Base-by-base conservation (phyloP, 1,140 invertebrate species). In the Druon quercuslanigerum region DNA sequence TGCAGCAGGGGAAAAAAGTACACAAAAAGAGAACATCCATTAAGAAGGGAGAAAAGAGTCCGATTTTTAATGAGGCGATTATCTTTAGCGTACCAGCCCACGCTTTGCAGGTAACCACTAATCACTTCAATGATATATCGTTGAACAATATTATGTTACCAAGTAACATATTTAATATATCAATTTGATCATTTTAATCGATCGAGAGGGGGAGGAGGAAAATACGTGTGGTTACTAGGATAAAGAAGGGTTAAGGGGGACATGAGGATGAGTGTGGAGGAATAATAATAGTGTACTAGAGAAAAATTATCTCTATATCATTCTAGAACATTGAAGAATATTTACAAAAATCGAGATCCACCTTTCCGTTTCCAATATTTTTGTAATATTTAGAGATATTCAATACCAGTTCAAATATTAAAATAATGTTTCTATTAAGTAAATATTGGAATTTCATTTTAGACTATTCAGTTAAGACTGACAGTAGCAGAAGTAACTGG, bases 11-110 rank as follows among this genome's bases (percentile, higher is more conserved):
- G 6, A 95, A 95, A 84, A 96, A 96, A 88, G 92, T 96, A 52
- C 93, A 95, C 80, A 96, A 96, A 88, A 96, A 96, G 86, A 95
- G 94, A 76, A 96, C 95, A 2, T 94, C 94, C 4, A 92, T 94
- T 17, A 95, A 96, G 81, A 93, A 92, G 77, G 93, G 92, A 51
- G 95, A 96, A 73, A 92, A 93, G 50, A 94, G 94, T 85, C 95
- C 95, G 1, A 95, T 96, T 66, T 96, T 96, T 88, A 96, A 96
- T 86, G 95, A 96, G 87, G 93, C 95, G 0, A 95, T 96, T 91
- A 96, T 96, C 80, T 96, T 96, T 86, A 95, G 92, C 78, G 93
- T 96, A 25, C 95, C 95, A 81, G 93, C 94, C 11, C 93, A 95
- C 77, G 89, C 92, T 66, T 83, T 95, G 76, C 93, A 94, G 91